Conservation (phyloP, 2,888 invertebrate species). For the Perdita meconis region DNA sequence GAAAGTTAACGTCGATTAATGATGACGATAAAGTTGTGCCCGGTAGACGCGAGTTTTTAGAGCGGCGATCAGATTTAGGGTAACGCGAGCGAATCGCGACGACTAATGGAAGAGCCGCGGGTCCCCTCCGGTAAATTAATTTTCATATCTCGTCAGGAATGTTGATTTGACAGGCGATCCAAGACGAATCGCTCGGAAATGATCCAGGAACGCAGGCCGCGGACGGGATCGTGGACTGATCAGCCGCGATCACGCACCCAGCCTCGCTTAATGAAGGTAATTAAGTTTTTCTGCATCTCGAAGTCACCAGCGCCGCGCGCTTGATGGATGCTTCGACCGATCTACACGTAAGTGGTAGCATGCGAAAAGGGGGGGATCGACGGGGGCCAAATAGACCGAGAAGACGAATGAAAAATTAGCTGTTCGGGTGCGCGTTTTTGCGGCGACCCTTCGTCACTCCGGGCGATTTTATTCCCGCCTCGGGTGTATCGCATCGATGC, state of each 20-base stretch:
- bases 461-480: conserved; percentile 69
- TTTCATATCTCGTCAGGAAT: conserved; percentile 33
- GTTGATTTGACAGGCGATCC: conserved; percentile 62
- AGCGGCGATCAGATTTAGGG: too few relatives aligned
- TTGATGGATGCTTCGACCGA: conserved; percentile 79
- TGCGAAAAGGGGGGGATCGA: conserved; percentile 42
- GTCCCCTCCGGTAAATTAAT: conserved; percentile 24
- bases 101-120: not conserved
- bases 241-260: conserved; percentile 70
- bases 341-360: conserved; percentile 73
- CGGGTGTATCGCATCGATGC: conserved; percentile 67
- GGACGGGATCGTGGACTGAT: conserved; percentile 63
- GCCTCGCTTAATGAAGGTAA: conserved; percentile 83
- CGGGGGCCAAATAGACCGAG: conserved; percentile 69
- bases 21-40: too few relatives aligned
- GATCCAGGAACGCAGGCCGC: conserved; percentile 48
- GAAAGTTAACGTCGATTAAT: too few relatives aligned
- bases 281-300: conserved; percentile 83
- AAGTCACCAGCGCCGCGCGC: conserved; percentile 71
- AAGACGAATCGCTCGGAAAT: conserved; percentile 59
- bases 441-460: conserved; percentile 68
- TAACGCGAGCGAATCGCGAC: not conserved
- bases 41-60: too few relatives aligned
- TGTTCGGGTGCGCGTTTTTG: conserved; percentile 68
- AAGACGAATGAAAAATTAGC: conserved; percentile 79